phyloP scores from a whole-genome alignment of 2,797 vertebrate species.

The Iguana delicatissima region DNA sequence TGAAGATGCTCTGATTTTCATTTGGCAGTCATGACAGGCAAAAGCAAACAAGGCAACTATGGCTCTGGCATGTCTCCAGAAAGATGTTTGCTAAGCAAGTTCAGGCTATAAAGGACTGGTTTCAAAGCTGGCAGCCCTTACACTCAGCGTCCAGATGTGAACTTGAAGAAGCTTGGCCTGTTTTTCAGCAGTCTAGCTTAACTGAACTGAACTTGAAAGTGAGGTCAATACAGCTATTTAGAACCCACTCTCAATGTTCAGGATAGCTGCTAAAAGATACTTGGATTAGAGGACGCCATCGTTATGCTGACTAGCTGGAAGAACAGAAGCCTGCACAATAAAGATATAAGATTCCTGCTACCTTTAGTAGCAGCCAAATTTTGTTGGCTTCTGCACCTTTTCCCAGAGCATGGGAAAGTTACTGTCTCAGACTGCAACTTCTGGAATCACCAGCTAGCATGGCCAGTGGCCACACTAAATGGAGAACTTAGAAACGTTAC shows the following conservation, averaged over 20 bases:
- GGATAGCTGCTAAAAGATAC: background rate
- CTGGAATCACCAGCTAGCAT: too few species aligned
- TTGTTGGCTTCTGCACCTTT: background rate
- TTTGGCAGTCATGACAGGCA: constrained; percentile 65
- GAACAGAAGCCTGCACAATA: background rate
- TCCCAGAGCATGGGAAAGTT: too few species aligned
- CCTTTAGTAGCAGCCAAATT: background rate
- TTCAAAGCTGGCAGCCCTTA: constrained; percentile 39
- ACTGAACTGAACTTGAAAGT: constrained; percentile 28
- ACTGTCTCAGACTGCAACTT: too few species aligned
- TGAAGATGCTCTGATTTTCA: constrained; percentile 58
- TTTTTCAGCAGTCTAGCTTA: constrained; percentile 50
- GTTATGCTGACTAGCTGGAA: background rate
- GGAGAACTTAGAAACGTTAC: too few species aligned
- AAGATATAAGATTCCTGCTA: background rate
- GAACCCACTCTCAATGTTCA: background rate
- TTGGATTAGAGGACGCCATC: background rate
- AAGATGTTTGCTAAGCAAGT: constrained; percentile 50
- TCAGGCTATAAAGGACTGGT: constrained; percentile 55
- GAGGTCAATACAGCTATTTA: background rate
- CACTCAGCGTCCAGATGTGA: constrained; percentile 36
- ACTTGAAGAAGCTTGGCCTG: constrained; percentile 62
- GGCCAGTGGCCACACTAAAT: too few species aligned
- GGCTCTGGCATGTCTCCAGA: constrained; percentile 64
- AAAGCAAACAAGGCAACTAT: constrained; percentile 69